Evolutionary conservation across 2,113 vertebrate genomes (phyloP).

Genomic region (Labeo rohita): DNA sequence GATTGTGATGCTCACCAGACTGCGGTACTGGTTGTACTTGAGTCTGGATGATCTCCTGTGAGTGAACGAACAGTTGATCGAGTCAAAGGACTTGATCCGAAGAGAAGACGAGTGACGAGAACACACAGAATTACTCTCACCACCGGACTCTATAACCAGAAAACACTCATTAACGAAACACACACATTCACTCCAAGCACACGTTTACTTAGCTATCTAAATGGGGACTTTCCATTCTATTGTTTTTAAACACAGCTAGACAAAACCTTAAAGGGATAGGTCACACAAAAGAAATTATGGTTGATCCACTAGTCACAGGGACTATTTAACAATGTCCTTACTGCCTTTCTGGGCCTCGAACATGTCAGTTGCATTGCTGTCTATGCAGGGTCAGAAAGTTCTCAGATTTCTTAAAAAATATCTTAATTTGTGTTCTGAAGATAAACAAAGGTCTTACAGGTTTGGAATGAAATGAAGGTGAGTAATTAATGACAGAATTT

Average conservation of each 20-base stretch:
- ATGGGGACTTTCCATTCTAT: not conserved
- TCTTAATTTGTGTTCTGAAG: too few species aligned
- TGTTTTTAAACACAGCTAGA: not conserved
- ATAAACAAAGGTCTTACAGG: too few species aligned
- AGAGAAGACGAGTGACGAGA: constrained; percentile 81
- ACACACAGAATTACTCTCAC: constrained; percentile 84
- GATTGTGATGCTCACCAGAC: constrained; percentile 85
- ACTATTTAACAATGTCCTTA: too few species aligned
- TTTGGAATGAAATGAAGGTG: too few species aligned
- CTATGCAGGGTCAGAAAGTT: too few species aligned
- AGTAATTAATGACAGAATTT: too few species aligned
- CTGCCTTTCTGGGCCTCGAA: too few species aligned
- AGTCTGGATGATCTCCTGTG: constrained; percentile 86
- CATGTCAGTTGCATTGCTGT: too few species aligned
- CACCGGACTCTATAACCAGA: constrained; percentile 76
- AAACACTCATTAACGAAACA: constrained; percentile 1
- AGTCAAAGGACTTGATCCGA: constrained; percentile 95
- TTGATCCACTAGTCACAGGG: too few species aligned
- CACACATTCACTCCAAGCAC: not conserved
- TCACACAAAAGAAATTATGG: not conserved
- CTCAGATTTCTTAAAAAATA: too few species aligned
- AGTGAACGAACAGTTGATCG: constrained; percentile 84
- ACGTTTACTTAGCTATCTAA: not conserved
- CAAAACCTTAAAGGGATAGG: not conserved
- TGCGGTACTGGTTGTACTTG: constrained; percentile 91